Evolutionary conservation across 1,140 invertebrate species (phyloP).

Genomic region (Drosophila pruinosa): DNA sequence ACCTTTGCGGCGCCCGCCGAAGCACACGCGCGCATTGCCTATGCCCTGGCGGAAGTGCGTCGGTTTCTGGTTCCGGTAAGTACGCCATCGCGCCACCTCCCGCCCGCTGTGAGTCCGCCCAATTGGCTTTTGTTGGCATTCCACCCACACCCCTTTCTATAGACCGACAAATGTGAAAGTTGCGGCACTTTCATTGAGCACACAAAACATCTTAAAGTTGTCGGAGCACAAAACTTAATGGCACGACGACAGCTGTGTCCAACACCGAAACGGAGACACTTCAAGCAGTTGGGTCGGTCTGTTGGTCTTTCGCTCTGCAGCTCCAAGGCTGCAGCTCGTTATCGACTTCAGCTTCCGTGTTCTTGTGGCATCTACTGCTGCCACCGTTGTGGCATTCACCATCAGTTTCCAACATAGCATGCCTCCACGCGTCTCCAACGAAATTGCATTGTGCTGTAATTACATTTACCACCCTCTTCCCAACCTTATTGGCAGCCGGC

Average conservation of each 20-base stretch:
- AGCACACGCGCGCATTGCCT: conserved; percentile 93
- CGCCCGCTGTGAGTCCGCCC: background rate
- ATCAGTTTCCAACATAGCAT: conserved; percentile 16
- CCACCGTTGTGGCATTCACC: conserved; percentile 6
- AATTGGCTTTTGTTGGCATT: conserved; percentile 43
- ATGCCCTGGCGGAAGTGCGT: conserved; percentile 91
- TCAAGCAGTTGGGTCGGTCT: background rate
- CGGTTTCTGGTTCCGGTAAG: conserved; percentile 89
- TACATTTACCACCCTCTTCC: conserved; percentile 61
- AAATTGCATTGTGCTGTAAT: conserved; percentile 81
- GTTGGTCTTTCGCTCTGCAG: too few relatives aligned
- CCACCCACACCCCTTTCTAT: conserved; percentile 1
- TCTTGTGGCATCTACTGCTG: conserved; percentile 42
- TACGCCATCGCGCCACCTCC: conserved; percentile 30
- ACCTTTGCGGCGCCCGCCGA: conserved; percentile 93
- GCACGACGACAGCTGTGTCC: conserved; percentile 4
- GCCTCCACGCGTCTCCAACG: conserved; percentile 48
- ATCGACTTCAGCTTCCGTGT: conserved; percentile 73
- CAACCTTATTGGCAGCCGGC: conserved; percentile 11
- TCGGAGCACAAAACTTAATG: conserved; percentile 37
- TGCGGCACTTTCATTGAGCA: conserved; percentile 17
- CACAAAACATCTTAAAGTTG: conserved; percentile 57
- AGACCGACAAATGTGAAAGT: background rate
- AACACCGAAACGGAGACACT: conserved; percentile 1
- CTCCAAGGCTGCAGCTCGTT: conserved; percentile 72